These are phyloP conservation scores for Corythoichthys intestinalis DNA, from an alignment of 2,113 vertebrate species.

Conservation along the genomic window DNA sequence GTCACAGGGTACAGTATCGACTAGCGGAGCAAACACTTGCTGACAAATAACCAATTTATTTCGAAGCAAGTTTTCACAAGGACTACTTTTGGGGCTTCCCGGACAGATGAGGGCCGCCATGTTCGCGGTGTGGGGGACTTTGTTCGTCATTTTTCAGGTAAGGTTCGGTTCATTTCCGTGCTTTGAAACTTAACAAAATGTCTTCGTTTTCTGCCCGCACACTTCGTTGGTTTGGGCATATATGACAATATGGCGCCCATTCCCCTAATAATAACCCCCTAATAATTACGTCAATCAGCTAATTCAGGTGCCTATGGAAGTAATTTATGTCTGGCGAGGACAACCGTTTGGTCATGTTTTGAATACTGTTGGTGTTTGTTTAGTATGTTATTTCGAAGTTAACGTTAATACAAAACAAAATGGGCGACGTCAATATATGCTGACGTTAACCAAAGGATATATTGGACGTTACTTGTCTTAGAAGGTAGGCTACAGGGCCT, in stretches of 20 bases:
- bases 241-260: not conserved
- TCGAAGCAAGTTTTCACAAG: not conserved
- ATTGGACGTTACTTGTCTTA: too few species aligned
- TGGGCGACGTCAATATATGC: not conserved
- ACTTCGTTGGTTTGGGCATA: too few species aligned
- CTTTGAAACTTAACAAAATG: not conserved
- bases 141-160: slow-evolving; percentile 62
- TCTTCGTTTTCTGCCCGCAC: not conserved
- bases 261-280: not conserved
- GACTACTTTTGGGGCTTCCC: not conserved
- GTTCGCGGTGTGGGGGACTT: slow-evolving; percentile 34
- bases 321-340: not conserved
- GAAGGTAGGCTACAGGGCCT: not conserved
- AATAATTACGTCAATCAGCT: too few species aligned
- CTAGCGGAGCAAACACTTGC: not conserved
- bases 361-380: too few species aligned
- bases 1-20: not conserved
- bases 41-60: slow-evolving; percentile 20
- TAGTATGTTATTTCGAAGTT: not conserved
- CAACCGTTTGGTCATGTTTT: not conserved
- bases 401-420: not conserved
- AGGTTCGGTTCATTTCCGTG: slow-evolving; percentile 15
- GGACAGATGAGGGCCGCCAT: slow-evolving; percentile 44
- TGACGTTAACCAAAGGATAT: not conserved
- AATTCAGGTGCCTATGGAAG: not conserved